A percentile compares a stretch with the other conserved stretches of the same genome.
Conservation (phyloP, 1,140 invertebrate species). For the Drosophila mojavensis region DNA sequence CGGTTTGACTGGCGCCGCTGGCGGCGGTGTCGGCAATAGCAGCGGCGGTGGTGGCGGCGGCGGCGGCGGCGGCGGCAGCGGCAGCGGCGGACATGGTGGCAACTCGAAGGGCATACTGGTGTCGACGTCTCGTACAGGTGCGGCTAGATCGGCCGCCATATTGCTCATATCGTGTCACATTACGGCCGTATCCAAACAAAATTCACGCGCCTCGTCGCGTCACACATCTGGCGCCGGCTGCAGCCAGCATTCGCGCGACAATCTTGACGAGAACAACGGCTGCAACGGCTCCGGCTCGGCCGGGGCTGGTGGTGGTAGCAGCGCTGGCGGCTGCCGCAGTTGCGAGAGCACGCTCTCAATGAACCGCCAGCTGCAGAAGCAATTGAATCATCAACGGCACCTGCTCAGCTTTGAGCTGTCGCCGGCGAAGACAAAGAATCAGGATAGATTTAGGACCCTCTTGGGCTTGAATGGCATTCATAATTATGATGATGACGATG, state of each 20-base stretch:
- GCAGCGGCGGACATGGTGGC: conserved; percentile 52
- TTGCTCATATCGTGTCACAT: conserved; percentile 95
- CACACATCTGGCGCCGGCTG: conserved; percentile 81
- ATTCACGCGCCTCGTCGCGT: conserved; percentile 74
- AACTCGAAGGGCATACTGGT: conserved; percentile 86
- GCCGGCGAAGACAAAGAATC: conserved; percentile 79
- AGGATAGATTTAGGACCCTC: conserved; percentile 83
- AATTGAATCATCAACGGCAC: conserved; percentile 83
- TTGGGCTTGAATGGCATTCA: conserved; percentile 84
- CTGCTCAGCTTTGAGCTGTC: conserved; percentile 83
- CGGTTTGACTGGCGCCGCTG: conserved; percentile 81
- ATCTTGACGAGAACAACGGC: conserved; percentile 70
- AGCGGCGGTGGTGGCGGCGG: conserved; percentile 84
- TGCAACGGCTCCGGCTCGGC: conserved; percentile 25
- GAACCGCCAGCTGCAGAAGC: conserved; percentile 83
- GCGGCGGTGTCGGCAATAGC: conserved; percentile 36
- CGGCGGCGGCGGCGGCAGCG: conserved; percentile 82
- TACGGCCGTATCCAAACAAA: conserved; percentile 85
- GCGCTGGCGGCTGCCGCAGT: conserved; percentile 74
- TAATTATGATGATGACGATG: conserved; percentile 50
- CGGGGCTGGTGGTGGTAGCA: conserved; percentile 36
- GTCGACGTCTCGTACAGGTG: conserved; percentile 92
- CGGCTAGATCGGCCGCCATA: conserved; percentile 94
- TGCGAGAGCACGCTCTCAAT: conserved; percentile 82
- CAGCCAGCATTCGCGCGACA: conserved; percentile 81